Conservation (phyloP, 2,797 vertebrate genomes). For the Lutjanus argentimaculatus region DNA sequence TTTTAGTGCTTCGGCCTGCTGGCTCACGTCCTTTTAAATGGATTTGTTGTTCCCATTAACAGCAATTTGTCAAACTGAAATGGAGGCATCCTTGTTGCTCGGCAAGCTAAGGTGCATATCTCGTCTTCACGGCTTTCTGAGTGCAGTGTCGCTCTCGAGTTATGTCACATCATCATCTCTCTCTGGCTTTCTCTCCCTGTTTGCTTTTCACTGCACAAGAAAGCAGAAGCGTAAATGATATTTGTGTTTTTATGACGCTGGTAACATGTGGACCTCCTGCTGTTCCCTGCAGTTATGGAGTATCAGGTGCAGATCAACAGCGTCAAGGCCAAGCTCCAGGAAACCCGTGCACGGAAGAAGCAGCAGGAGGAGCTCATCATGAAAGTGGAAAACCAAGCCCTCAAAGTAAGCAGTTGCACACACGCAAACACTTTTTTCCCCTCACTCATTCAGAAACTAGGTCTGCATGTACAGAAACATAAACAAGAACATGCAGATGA, state of each 20-base stretch:
- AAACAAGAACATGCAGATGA: conserved; percentile 53
- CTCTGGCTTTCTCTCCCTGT: neutral
- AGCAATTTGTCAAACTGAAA: conserved; percentile 62
- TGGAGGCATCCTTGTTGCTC: conserved; percentile 43
- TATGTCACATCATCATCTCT: conserved; percentile 18
- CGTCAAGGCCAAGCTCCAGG: conserved; percentile 94
- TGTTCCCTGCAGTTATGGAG: conserved; percentile 89
- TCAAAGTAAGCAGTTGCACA: conserved; percentile 88
- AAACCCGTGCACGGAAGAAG: conserved; percentile 95
- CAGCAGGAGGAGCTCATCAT: conserved; percentile 98
- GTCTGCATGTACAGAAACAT: conserved; percentile 49
- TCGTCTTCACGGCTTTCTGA: conserved; percentile 13
- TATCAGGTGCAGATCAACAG: conserved; percentile 96
- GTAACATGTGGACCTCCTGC: conserved; percentile 18
- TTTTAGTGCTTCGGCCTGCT: conserved; percentile 56
- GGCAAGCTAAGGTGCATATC: conserved; percentile 28
- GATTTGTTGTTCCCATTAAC: conserved; percentile 68
- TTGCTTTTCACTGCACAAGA: conserved; percentile 5
- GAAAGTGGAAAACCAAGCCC: conserved; percentile 98
- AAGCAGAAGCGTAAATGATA: neutral
- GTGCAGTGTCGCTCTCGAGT: conserved; percentile 22
- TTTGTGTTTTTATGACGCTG: neutral
- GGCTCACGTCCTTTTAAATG: conserved; percentile 61
- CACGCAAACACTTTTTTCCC: neutral
- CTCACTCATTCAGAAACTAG: conserved; percentile 43